Evolutionary conservation across 37 sponge, comb jelly and placozoan genomes (phyloP), one percentile per base, ranked within the genome.

Genomic region (Ephydatia muelleri): DNA sequence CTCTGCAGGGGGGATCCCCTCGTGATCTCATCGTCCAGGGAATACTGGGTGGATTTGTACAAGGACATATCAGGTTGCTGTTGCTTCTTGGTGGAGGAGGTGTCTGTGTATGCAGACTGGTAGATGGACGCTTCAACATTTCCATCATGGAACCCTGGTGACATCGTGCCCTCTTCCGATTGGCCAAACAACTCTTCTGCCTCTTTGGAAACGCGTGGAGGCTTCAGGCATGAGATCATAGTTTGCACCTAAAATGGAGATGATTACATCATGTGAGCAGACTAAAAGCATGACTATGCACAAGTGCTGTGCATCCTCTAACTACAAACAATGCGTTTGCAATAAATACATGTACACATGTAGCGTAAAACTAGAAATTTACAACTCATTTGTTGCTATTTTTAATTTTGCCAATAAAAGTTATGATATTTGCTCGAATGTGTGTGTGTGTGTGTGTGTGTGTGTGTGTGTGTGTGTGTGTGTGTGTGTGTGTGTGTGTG

Each of bases 151-250:
- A 38, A 22, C 82, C 32, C 73, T 29, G 36, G 25, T 73, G 77
- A 43, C 37, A 5, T 66, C 68, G 2, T 3, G 0, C 16, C 26
- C 65, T 79, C 33, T 30, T 30, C 26, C 31, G 31, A 19, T 11
- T 30, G n/a, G 66, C 29, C 32, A 28, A 14, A 80, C 22, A 23
- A 4, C 43, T 39, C 27, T 5, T 23, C 30, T 27, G 68, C 21
- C 30, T 33, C 28, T 30, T 13, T 65, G 38, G 76, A 68, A 57
- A 30, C 39, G 22, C 25, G 70, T 35, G 77, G 25, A 11, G 85
- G 67, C 22, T 77, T 38, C 69, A 88, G 49, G 37, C 88, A 88
- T 35, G 83, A 82, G 19, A 88, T 82, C 28, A 88, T 49, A 0
- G 88, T 77, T 27, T 76, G 77, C 5, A 88, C 83, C 88, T 88